These are phyloP conservation scores for Momotus momota DNA, from an alignment of 2,797 vertebrate species.

Conservation along the genomic window DNA sequence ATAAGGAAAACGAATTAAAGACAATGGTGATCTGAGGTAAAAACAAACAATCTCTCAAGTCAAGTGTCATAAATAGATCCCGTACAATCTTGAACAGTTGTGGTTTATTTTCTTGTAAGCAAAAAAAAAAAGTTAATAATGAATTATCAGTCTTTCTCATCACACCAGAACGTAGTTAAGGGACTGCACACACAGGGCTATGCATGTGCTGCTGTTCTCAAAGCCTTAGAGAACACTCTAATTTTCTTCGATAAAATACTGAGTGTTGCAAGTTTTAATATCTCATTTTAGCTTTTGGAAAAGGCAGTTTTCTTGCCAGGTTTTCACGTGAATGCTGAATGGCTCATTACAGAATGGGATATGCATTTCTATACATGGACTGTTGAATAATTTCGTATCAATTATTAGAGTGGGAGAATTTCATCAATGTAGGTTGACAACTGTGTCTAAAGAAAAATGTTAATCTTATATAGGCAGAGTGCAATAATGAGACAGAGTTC, in stretches of 20 bases:
- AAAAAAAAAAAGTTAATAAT: not conserved
- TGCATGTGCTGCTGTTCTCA: not conserved
- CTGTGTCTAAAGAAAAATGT: conserved; percentile 13
- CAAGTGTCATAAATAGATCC: not conserved
- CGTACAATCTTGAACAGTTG: not conserved
- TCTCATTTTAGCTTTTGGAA: not conserved
- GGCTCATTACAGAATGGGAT: not conserved
- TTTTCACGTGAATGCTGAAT: not conserved
- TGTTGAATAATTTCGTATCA: not conserved
- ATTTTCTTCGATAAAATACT: not conserved
- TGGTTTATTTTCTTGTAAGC: not conserved
- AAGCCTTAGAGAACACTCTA: not conserved
- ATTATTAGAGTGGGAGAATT: not conserved
- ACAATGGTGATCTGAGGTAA: not conserved
- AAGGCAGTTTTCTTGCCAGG: not conserved
- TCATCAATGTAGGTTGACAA: conserved; percentile 6
- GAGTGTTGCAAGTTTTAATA: not conserved
- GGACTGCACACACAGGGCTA: not conserved
- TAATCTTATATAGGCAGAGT: not conserved
- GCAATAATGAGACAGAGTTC: not conserved
- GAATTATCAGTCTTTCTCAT: not conserved
- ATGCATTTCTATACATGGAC: not conserved
- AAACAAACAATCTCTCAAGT: not conserved
- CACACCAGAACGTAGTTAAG: not conserved
- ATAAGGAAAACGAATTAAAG: not conserved